These are phyloP conservation scores for Dicrostonyx torquatus DNA, from an alignment of 2,797 vertebrate genomes.

Conservation along the genomic window DNA sequence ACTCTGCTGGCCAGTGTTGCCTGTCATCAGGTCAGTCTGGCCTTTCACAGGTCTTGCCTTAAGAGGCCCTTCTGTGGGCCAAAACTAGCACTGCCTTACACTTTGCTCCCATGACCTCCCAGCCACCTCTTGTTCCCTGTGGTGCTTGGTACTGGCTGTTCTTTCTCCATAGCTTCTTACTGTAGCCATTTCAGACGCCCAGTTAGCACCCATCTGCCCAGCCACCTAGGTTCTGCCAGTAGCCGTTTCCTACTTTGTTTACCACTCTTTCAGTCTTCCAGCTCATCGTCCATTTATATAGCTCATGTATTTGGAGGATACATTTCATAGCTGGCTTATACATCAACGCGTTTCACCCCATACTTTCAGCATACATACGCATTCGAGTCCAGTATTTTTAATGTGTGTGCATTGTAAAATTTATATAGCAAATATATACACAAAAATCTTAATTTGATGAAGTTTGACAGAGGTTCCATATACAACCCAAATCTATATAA, in stretches of 20 bases:
- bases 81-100: not conserved
- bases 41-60: not conserved
- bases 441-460: conserved; percentile 19
- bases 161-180: not conserved
- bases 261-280: not conserved
- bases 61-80: not conserved
- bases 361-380: not conserved
- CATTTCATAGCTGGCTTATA: conserved; percentile 4
- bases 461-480: not conserved
- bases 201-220: not conserved
- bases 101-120: not conserved
- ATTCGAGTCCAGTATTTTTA: not conserved
- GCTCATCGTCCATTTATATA: not conserved
- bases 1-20: not conserved
- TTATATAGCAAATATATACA: not conserved
- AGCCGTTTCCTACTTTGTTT: not conserved
- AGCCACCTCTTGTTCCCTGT: not conserved
- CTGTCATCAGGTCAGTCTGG: not conserved
- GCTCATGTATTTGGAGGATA: not conserved
- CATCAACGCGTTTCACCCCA: not conserved
- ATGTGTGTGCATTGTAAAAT: not conserved
- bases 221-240: not conserved
- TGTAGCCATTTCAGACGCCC: not conserved
- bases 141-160: not conserved
- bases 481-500: not conserved